Conservation (phyloP, 2,113 vertebrate genomes). For the Psittacara wagleri region DNA sequence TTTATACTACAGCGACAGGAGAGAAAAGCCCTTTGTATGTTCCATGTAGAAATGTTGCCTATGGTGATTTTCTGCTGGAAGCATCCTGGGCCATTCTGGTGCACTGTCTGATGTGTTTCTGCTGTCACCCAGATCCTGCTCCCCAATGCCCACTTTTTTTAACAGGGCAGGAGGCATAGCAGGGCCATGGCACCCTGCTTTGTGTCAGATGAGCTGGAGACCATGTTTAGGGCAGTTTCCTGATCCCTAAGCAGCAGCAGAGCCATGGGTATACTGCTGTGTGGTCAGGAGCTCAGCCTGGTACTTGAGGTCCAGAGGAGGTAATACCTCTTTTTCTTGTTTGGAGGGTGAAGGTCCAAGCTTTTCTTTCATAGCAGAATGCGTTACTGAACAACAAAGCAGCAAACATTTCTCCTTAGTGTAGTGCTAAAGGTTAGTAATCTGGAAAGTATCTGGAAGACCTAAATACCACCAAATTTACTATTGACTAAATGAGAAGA, state of each 20-base stretch:
- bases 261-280: fast-evolving
- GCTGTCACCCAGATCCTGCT: background rate
- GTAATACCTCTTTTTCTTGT: background rate
- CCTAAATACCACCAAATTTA: background rate
- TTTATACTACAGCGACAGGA: background rate
- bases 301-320: background rate
- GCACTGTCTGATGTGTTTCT: background rate
- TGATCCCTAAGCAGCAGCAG: background rate
- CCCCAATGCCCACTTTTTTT: background rate
- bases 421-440: background rate
- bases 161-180: background rate
- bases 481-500: background rate
- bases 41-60: background rate
- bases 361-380: background rate
- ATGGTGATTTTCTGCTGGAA: background rate
- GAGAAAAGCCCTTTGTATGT: background rate
- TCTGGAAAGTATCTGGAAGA: background rate
- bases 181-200: background rate
- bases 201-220: background rate
- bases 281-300: background rate
- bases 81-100: background rate
- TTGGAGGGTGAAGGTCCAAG: background rate
- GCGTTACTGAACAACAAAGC: background rate
- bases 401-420: background rate
- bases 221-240: background rate